phyloP scores from a whole-genome alignment of 2,888 invertebrate genomes.

The Anaspis maculata region DNA sequence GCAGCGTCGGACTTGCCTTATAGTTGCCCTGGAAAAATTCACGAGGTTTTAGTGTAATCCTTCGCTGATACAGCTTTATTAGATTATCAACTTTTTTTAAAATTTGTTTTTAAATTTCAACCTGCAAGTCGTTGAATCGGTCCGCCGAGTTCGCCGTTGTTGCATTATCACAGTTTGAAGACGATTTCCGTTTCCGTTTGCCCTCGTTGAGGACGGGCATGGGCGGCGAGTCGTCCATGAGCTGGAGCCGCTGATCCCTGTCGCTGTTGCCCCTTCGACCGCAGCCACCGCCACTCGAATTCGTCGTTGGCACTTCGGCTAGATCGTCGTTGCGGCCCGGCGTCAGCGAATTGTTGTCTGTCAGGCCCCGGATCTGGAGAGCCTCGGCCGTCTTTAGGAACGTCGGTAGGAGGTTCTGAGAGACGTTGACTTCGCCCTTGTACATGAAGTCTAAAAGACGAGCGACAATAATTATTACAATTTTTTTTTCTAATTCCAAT shows the following conservation, averaged over 20 bases:
- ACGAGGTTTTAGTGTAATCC: too few species aligned
- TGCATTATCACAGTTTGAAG: conserved; percentile 57
- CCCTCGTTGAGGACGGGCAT: too few species aligned
- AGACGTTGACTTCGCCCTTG: conserved; percentile 73
- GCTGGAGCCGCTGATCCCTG: conserved; percentile 36
- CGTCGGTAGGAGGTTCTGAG: conserved; percentile 82
- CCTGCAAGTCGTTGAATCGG: conserved; percentile 62
- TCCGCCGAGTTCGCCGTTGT: conserved; percentile 54
- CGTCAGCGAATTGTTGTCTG: conserved; percentile 67
- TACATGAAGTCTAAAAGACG: conserved; percentile 95
- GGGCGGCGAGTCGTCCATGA: conserved; percentile 39
- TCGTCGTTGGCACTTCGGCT: conserved; percentile 31
- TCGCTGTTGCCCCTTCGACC: too few species aligned
- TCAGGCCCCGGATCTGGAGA: conserved; percentile 81
- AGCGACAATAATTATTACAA: too few species aligned
- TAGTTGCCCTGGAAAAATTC: conserved; percentile 56
- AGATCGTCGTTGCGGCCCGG: conserved; percentile 36
- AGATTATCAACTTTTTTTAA: conserved; percentile 2
- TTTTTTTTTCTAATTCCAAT: too few species aligned
- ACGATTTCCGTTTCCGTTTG: conserved; percentile 57
- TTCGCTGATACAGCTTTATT: too few species aligned
- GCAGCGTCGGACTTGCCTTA: conserved; percentile 54
- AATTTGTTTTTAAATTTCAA: conserved; percentile 25
- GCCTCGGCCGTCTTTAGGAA: conserved; percentile 89
- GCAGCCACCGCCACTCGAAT: too few species aligned